Evolutionary conservation across 2,888 invertebrate species (phyloP).

Genomic region (Xanthia togata): DNA sequence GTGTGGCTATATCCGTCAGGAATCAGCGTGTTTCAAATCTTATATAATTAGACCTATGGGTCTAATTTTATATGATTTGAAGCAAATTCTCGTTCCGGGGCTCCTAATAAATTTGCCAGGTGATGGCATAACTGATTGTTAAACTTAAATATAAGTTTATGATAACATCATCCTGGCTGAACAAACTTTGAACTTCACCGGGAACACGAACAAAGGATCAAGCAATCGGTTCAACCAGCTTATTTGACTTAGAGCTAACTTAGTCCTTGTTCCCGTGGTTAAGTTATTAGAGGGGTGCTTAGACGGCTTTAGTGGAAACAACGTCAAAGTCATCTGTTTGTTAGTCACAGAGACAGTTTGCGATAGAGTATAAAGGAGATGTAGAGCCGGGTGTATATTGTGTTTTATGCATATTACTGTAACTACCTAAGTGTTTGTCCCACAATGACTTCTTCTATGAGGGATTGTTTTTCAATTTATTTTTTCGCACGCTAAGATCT

Average conservation of each 20-base stretch:
- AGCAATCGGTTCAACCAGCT: slow-evolving; percentile 59
- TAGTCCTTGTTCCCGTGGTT: slow-evolving; percentile 42
- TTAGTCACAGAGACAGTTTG: slow-evolving; percentile 39
- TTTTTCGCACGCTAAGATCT: too few relatives aligned
- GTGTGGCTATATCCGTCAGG: background rate
- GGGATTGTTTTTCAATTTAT: too few relatives aligned
- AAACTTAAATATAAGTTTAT: slow-evolving; percentile 41
- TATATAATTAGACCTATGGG: too few relatives aligned
- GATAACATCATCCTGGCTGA: slow-evolving; percentile 37
- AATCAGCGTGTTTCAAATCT: background rate
- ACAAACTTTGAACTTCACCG: slow-evolving; percentile 41
- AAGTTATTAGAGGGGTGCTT: slow-evolving; percentile 50
- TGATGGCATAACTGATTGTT: slow-evolving; percentile 4
- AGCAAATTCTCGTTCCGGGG: too few relatives aligned
- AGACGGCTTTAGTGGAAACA: slow-evolving; percentile 36
- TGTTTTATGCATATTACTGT: too few relatives aligned
- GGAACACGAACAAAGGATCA: slow-evolving; percentile 57
- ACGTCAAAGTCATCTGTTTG: slow-evolving; percentile 42
- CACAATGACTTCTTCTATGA: too few relatives aligned
- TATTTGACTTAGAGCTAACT: slow-evolving; percentile 59
- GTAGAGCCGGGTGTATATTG: slow-evolving; percentile 2
- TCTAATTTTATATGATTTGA: background rate
- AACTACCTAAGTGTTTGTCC: too few relatives aligned
- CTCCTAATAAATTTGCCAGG: background rate
- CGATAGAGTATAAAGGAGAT: slow-evolving; percentile 16